Evolutionary conservation across 2,888 invertebrate species (phyloP), one percentile per base, ranked within the genome.

Genomic region (Hoplodrina blanda): DNA sequence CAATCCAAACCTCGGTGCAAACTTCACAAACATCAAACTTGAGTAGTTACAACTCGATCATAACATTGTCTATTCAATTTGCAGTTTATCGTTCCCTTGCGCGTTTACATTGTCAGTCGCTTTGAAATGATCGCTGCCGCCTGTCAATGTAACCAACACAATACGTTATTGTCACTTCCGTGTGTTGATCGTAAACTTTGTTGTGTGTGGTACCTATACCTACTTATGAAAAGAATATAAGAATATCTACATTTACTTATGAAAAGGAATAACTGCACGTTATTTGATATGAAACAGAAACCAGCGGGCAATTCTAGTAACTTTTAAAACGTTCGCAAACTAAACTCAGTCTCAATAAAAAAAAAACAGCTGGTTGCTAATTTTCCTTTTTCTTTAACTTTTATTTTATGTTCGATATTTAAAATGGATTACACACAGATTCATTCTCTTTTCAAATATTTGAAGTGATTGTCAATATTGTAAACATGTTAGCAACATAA

Each of bases 1-100:
- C 82, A 81, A 77, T 64, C 52, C 30, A 61, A 78, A 77, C 66
- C 77, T 69, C 52, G 25, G 50, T 57, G 50, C 53, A 41, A 78
- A 69, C 77, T 77, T 37, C 50, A 37, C 70, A 56, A 66, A 77
- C 78, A 81, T 81, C 78, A 78, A 67, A 64, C 61, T 66, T 52
- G 71, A 55, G 71, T 63, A 56, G 52, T 55, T 61, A 78, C 79
- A 82, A 68, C 57, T 81, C 62, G 69, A 76, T 83, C 73, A 77
- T 76, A 85, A 82, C 75, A 83, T 67, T 72, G 83, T 74, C 78
- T 85, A 83, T 83, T 83, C 83, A 85, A 83, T 83, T 85, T 72
- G 64, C 78, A 74, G 77, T 83, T 82, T 82, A 82, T 76, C 63
- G 72, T 77, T 81, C 60, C 62, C 63, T 49, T 74, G 57, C 73